A percentile compares a stretch with the other conserved stretches of the same genome.
Conservation (phyloP, 2,797 vertebrate species). For the Phalanger gymnotis region DNA sequence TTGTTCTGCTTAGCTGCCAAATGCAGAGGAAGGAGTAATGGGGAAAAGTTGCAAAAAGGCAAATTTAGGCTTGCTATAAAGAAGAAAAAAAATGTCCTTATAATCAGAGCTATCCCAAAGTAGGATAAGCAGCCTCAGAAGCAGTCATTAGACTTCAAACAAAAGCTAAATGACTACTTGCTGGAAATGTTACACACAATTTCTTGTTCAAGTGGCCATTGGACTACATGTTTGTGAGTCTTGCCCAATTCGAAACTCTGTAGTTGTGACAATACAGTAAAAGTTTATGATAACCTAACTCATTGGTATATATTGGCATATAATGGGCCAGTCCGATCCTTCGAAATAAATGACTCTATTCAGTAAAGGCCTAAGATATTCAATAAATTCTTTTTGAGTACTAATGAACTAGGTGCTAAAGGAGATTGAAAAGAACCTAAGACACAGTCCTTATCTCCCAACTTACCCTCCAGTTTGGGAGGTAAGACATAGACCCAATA, state of each 20-base stretch:
- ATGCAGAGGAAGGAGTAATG: not conserved
- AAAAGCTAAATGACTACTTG: not conserved
- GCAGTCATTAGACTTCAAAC: not conserved
- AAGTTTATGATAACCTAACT: rapidly evolving
- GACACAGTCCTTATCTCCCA: not conserved
- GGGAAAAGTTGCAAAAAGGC: not conserved
- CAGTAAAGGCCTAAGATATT: not conserved
- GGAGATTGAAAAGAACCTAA: not conserved
- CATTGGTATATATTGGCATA: rapidly evolving
- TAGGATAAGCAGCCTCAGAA: not conserved
- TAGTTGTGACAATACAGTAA: not conserved
- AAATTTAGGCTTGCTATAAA: not conserved
- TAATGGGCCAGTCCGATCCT: rapidly evolving
- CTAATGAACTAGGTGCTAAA: not conserved
- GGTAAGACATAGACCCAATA: not conserved
- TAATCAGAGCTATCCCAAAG: not conserved
- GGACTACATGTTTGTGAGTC: not conserved
- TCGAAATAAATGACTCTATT: not conserved
- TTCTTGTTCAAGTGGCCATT: not conserved
- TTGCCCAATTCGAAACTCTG: not conserved
- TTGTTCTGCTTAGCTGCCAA: not conserved
- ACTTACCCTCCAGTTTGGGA: not conserved
- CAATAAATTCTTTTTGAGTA: not conserved
- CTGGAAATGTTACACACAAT: not conserved
- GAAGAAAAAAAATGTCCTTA: not conserved